Base-by-base conservation (phyloP, 2,797 vertebrate species). In the Salarias fasciatus region DNA sequence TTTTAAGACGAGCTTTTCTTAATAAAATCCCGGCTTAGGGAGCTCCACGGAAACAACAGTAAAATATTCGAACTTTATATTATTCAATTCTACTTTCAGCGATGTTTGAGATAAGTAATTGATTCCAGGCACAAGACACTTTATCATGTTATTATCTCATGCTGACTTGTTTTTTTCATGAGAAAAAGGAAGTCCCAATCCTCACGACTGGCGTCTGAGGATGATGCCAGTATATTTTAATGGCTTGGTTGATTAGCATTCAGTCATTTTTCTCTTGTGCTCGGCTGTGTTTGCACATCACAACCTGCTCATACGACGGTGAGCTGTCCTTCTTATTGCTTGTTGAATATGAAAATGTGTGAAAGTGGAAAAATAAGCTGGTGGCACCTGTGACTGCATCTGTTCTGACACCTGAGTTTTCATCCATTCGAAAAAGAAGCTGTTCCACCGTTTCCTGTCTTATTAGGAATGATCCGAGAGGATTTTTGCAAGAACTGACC, bases 371-470 rank as follows among this genome's bases (percentile, higher is more conserved):
- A 28, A 33, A 57, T n/a, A 36, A 24, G 18, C 18, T 7, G 15
- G 13, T 0, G 18, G n/a, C 43, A 57, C 43, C 43, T 47, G 33
- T 47, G 54, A 46, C 10, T 46, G 36, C 12, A 14, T 46, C 54
- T 57, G 54, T 30, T 57, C 43, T 57, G 54, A 46, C 54, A 57
- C 54, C 45, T 57, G 54, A 18, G 43, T 57, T 11, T 46, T 37
- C 41, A 31, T 37, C 14, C 36, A 12, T 33, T 53, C n/a, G 46
- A 57, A 36, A 37, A 8, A 57, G 31, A 37, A 37, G 54, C 15
- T 57, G 54, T 38, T 43, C 24, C 18, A 24, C 18, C 18, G 24
- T 24, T 24, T 24, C 24, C 18, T 24, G 18, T 3, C 18, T 24
- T 24, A 24, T 24, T 24, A 24, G 24, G 18, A 24, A 24, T 24